Evolutionary conservation across 2,888 invertebrate genomes (phyloP).

Genomic region (Furcula furcula): DNA sequence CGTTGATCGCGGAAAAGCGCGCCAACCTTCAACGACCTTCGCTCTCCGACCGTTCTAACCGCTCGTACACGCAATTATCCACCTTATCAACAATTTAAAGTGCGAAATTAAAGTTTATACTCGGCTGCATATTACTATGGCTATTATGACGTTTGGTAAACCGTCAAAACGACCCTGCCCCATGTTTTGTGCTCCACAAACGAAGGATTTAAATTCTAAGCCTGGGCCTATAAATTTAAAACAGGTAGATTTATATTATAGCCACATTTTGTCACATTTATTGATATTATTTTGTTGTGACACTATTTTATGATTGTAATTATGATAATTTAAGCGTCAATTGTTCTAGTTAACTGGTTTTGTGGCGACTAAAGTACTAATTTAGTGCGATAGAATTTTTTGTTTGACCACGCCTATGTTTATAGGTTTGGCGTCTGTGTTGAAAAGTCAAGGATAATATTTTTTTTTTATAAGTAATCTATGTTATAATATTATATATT

Average conservation of each 20-base stretch:
- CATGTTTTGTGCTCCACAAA: slow-evolving; percentile 60
- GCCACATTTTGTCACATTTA: slow-evolving; percentile 67
- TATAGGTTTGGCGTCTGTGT: neutral
- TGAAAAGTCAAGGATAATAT: neutral
- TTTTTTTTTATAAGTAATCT: too few species aligned
- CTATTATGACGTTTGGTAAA: slow-evolving; percentile 26
- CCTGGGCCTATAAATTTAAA: slow-evolving; percentile 64
- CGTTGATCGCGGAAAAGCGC: slow-evolving; percentile 81
- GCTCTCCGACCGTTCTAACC: slow-evolving; percentile 71
- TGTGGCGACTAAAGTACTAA: neutral
- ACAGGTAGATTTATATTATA: slow-evolving; percentile 55
- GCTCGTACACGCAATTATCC: slow-evolving; percentile 39
- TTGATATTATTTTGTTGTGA: slow-evolving; percentile 43
- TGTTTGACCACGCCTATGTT: neutral
- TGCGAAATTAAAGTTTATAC: slow-evolving; percentile 19
- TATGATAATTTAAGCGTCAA: slow-evolving; percentile 24
- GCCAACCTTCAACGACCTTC: slow-evolving; percentile 82
- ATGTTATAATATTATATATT: too few species aligned
- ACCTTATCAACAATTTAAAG: slow-evolving; percentile 21
- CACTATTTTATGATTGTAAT: slow-evolving; percentile 35
- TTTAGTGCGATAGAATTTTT: neutral
- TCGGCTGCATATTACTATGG: slow-evolving; percentile 19
- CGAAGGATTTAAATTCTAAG: slow-evolving; percentile 64
- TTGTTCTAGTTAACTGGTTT: slow-evolving; percentile 20
- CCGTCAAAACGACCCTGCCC: slow-evolving; percentile 43